A percentile compares a stretch with the other conserved stretches of the same genome.
phyloP scores from a whole-genome alignment of 2,113 vertebrate genomes.

The Nannobrachium achirus region DNA sequence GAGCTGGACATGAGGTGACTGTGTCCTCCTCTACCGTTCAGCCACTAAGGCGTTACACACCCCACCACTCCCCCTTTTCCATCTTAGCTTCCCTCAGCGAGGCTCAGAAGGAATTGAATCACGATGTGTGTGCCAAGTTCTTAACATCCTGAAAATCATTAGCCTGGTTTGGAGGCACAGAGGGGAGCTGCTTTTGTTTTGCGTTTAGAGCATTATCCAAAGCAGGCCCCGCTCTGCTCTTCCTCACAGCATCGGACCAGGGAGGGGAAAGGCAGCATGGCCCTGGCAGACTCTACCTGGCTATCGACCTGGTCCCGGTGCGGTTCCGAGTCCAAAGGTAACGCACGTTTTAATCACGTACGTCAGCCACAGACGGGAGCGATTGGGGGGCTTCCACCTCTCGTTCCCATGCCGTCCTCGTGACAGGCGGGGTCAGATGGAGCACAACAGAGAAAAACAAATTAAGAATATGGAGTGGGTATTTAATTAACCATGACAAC shows the following conservation, averaged over 20 bases:
- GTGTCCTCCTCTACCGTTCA: constrained; percentile 29
- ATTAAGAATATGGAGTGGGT: constrained; percentile 41
- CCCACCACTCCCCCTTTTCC: constrained; percentile 11
- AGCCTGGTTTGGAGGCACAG: constrained; percentile 8
- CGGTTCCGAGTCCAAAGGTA: constrained; percentile 25
- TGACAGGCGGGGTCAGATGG: constrained; percentile 36
- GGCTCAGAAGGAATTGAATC: constrained; percentile 43
- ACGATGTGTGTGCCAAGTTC: constrained; percentile 34
- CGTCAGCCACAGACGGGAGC: constrained; percentile 32
- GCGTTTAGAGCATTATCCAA: constrained; percentile 21
- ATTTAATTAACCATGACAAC: constrained; percentile 69
- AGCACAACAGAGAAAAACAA: constrained; percentile 48
- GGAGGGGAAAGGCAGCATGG: constrained; percentile 44
- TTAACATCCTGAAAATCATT: constrained; percentile 43
- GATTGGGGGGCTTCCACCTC: constrained; percentile 19
- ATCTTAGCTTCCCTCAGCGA: constrained; percentile 18
- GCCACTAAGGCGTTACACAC: constrained; percentile 10
- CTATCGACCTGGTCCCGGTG: constrained; percentile 3
- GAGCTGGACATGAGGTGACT: constrained; percentile 53
- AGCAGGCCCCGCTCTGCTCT: constrained; percentile 35
- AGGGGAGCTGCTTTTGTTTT: constrained; percentile 27
- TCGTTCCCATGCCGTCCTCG: constrained; percentile 33
- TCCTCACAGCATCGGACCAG: constrained; percentile 28
- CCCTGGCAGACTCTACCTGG: constrained; percentile 13
- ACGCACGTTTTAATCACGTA: constrained; percentile 52